Evolutionary conservation across 2,113 vertebrate species (phyloP).

Genomic region (Dendropsophus ebraccatus): DNA sequence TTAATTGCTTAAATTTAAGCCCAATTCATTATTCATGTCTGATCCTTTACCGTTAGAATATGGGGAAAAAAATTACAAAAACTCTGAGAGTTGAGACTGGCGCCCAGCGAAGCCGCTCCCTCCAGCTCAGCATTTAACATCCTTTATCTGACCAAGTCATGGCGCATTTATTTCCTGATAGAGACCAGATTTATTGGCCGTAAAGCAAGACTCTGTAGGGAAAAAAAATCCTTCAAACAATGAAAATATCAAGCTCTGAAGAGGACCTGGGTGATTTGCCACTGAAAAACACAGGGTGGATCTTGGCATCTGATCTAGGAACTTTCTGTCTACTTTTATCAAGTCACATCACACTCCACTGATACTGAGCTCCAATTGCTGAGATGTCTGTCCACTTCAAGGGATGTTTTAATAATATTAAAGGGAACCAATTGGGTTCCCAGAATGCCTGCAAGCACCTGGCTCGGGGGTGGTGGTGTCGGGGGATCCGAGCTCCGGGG

Average conservation of each 20-base stretch:
- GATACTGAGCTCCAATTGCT: neutral
- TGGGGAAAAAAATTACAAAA: conserved; percentile 16
- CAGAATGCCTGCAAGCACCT: too few relatives aligned
- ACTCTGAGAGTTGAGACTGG: neutral
- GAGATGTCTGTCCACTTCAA: neutral
- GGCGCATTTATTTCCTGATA: conserved; percentile 35
- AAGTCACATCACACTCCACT: neutral
- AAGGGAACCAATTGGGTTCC: too few relatives aligned
- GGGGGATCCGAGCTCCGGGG: too few relatives aligned
- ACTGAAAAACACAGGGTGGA: neutral
- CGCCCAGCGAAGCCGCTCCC: conserved; percentile 6
- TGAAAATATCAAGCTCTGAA: conserved; percentile 1
- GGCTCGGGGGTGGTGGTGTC: too few relatives aligned
- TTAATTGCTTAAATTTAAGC: conserved; percentile 49
- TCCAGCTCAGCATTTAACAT: conserved; percentile 27
- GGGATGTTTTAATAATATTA: too few relatives aligned
- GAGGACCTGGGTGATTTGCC: neutral
- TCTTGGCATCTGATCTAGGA: neutral
- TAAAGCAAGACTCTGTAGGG: conserved; percentile 1
- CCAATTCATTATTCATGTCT: conserved; percentile 41
- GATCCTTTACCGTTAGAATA: conserved; percentile 27
- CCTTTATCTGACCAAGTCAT: conserved; percentile 32
- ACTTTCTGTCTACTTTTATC: too few relatives aligned
- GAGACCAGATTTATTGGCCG: conserved; percentile 14
- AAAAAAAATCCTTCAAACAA: neutral